These are phyloP conservation scores for Onychostoma macrolepis DNA, from an alignment of 2,113 vertebrate species.

Conservation along the genomic window DNA sequence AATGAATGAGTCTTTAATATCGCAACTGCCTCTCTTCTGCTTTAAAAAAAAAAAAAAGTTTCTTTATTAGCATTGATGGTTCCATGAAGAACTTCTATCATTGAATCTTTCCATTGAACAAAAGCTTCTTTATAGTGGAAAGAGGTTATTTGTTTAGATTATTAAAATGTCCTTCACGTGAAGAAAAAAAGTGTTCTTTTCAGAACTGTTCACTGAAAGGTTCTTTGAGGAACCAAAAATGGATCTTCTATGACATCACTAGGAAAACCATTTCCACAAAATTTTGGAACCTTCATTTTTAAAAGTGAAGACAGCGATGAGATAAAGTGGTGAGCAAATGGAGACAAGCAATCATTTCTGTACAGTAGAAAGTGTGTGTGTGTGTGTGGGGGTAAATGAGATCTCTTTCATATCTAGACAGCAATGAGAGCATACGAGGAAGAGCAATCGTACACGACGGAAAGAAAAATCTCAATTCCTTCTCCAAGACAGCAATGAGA, in stretches of 20 bases:
- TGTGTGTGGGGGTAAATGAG: not conserved
- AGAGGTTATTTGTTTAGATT: not conserved
- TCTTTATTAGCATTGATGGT: not conserved
- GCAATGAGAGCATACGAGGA: not conserved
- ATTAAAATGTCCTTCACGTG: not conserved
- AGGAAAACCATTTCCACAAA: not conserved
- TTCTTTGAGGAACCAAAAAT: not conserved
- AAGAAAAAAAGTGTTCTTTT: not conserved
- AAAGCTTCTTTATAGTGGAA: not conserved
- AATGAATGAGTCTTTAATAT: not conserved
- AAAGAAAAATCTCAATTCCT: not conserved
- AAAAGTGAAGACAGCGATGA: not conserved
- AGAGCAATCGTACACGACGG: not conserved
- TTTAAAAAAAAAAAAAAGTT: not conserved
- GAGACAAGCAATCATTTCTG: not conserved
- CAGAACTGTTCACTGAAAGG: too few species aligned
- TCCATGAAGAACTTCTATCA: not conserved
- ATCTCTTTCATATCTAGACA: slow-evolving; percentile 4
- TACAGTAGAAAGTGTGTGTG: not conserved
- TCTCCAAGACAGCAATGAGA: not conserved
- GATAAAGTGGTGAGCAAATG: not conserved
- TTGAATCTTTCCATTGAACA: not conserved
- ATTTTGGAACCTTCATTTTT: too few species aligned
- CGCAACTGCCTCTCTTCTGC: not conserved
- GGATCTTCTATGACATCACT: not conserved